Conservation (phyloP, 2,113 vertebrate genomes). For the Megaceryle maxima region DNA sequence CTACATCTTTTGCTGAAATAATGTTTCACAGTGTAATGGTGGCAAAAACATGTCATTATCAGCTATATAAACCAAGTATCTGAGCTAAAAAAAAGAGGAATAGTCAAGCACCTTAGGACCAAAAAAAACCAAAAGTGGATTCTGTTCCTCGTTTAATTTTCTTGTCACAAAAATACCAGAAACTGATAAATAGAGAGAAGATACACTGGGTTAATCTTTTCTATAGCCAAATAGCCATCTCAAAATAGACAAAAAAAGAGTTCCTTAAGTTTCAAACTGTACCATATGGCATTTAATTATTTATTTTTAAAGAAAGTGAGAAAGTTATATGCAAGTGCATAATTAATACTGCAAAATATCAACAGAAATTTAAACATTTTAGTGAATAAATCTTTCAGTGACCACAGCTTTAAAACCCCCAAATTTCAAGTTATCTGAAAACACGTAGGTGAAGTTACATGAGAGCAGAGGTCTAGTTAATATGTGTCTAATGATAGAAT, state of each 20-base stretch:
- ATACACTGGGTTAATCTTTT: background rate
- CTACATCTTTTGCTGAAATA: background rate
- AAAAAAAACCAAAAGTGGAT: background rate
- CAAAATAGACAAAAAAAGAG: background rate
- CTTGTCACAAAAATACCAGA: background rate
- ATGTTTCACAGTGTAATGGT: background rate
- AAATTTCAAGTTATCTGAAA: background rate
- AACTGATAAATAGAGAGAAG: background rate
- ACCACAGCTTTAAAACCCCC: background rate
- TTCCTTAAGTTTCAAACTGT: background rate
- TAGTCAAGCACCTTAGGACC: background rate
- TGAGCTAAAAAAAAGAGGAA: background rate
- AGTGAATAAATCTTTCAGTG: background rate
- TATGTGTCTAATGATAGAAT: fast-evolving
- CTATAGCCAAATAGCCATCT: background rate
- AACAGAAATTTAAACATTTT: background rate
- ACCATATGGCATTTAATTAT: background rate
- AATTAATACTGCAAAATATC: background rate
- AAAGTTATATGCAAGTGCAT: background rate
- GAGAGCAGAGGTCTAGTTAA: too few relatives aligned
- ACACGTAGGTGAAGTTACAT: background rate
- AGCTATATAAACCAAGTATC: background rate
- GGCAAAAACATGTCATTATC: background rate
- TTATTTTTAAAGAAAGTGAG: background rate
- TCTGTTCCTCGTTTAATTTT: background rate